Conservation (phyloP, 2,888 invertebrate genomes). For the Axea sp. region DNA sequence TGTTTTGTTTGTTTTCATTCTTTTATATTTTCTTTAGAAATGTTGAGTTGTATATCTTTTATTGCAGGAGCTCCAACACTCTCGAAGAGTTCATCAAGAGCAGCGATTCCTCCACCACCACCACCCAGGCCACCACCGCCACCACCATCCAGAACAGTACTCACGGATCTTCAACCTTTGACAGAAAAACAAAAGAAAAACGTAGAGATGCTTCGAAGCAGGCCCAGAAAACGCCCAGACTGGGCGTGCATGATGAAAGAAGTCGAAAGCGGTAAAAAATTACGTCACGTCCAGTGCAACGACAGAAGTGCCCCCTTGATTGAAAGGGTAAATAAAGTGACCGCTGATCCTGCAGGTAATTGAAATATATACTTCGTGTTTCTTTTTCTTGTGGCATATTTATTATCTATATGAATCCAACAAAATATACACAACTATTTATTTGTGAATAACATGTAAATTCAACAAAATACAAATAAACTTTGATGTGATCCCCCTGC, state of each 20-base stretch:
- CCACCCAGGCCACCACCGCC: constrained; percentile 88
- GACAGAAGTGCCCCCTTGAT: constrained; percentile 83
- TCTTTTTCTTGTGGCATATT: constrained; percentile 1
- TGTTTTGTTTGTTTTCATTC: no score
- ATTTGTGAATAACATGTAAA: constrained; percentile 36
- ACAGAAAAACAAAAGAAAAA: constrained; percentile 83
- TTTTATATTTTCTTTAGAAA: no score
- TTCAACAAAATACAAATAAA: constrained; percentile 34
- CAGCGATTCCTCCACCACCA: constrained; percentile 81
- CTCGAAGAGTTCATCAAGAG: constrained; percentile 77
- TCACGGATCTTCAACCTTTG: constrained; percentile 81
- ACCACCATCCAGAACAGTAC: constrained; percentile 70
- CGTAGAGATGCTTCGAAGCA: constrained; percentile 86
- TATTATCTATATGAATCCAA: constrained; percentile 8
- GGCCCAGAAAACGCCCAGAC: constrained; percentile 91
- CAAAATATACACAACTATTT: constrained; percentile 15
- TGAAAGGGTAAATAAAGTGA: constrained; percentile 77
- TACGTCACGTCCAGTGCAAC: constrained; percentile 91
- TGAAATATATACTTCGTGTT: constrained; percentile 4
- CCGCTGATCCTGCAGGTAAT: constrained; percentile 74
- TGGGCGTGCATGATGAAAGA: constrained; percentile 96
- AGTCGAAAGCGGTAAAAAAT: constrained; percentile 88
- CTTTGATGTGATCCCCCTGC: constrained; percentile 12
- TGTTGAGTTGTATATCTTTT: no score
- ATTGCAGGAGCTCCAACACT: constrained; percentile 78